Evolutionary conservation across 2,797 vertebrate genomes (phyloP), one percentile per base, ranked within the genome.

Genomic region (Enteromius viviparus): DNA sequence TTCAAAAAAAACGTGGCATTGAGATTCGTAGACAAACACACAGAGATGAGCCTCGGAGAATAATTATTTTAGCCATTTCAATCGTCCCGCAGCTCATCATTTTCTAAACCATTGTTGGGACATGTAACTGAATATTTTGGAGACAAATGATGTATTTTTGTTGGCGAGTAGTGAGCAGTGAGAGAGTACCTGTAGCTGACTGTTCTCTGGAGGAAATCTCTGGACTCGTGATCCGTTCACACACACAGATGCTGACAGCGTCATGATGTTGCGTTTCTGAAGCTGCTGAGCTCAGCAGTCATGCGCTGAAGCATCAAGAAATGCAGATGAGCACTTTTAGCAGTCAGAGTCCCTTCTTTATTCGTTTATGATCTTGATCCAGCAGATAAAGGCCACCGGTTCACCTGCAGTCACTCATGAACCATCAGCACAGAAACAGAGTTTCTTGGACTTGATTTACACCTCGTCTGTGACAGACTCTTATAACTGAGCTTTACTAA

Each of bases 201-300:
- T 2, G 69, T 14, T 47, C 2, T 1, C 42, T n/a, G 34, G 34
- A 53, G 64, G 21, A 68, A 69, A 5, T 51, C 34, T 58, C 14
- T n/a, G 5, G 14, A 15, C 66, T 45, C 12, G 37, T 80, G 51
- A 80, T 37, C 1, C 0, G 4, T 15, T 78, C 45, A 2, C 19
- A 6, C 49, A n/a, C 5, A 37, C 12, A 53, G 64, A 78, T 80
- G 78, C 65, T 80, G 64, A 69, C 49, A 3, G 21, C 4, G 7
- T 53, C 8, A 37, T 40, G 14, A 69, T 5, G 21, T 11, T 23
- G 49, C n/a, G 26, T 29, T 55, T 71, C 11, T 60, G 8, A n/a
- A 60, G 3, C 23, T 15, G 53, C 68, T 80, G 78, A 80, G 23
- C 23, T 71, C 19, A 32, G 78, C 53, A 34, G 51, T 70, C 66